These are phyloP conservation scores for Pitangus sulphuratus DNA, from an alignment of 2,797 vertebrate species.

Conservation along the genomic window DNA sequence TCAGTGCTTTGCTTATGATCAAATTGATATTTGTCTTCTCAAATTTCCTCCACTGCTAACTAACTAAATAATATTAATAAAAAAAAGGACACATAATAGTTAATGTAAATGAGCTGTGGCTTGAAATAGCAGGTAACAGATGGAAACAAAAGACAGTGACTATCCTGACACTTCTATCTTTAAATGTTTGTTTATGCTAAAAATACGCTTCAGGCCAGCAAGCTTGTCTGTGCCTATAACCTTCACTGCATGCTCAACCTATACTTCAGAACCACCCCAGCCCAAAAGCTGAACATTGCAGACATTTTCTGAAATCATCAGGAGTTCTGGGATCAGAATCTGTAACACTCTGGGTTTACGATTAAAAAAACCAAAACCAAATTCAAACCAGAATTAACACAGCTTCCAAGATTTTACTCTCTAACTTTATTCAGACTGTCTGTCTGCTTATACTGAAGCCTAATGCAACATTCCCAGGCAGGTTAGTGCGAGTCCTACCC, in stretches of 20 bases:
- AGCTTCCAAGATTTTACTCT: not conserved
- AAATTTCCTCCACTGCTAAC: not conserved
- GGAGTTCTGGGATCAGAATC: not conserved
- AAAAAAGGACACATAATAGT: constrained; percentile 10
- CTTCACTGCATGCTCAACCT: not conserved
- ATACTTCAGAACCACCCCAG: not conserved
- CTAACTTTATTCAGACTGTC: not conserved
- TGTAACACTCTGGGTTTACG: not conserved
- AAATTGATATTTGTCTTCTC: not conserved
- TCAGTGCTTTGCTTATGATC: not conserved
- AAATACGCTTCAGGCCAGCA: constrained; percentile 70
- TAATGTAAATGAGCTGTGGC: constrained; percentile 55
- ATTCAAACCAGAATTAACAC: not conserved
- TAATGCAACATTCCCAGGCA: not conserved
- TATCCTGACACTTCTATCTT: constrained; percentile 78
- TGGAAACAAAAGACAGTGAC: constrained; percentile 71
- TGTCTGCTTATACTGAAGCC: not conserved
- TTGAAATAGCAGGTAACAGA: constrained; percentile 70
- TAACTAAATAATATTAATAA: not conserved
- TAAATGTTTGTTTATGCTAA: constrained; percentile 82
- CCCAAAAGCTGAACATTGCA: not conserved
- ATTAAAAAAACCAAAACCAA: not conserved
- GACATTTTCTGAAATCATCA: not conserved
- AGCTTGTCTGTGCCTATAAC: constrained; percentile 39
- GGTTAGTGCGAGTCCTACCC: not conserved